Evolutionary conservation across 2,113 vertebrate genomes (phyloP), one percentile per base, ranked within the genome.

Genomic region (Platichthys flesus): DNA sequence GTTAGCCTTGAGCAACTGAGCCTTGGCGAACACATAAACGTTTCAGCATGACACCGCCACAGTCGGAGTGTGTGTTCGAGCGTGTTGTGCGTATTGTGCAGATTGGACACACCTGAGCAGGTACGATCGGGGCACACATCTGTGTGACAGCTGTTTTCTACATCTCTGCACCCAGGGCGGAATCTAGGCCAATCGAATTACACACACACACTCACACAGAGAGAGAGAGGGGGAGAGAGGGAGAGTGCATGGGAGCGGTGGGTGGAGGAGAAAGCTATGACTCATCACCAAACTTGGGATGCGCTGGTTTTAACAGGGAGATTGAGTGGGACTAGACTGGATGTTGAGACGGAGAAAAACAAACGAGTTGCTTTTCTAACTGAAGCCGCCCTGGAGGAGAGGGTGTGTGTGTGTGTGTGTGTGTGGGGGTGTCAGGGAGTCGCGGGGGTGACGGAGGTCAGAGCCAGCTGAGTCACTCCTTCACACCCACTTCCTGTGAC

Each of bases 181-280:
- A 83, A 86, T 84, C 70, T 45, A 78, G 86, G 79, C 72, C 76
- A 81, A 49, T 45, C 62, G 83, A 78, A 84, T 80, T 67, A 84
- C 31, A 63, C 54, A 58, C 47, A 51, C 15, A 51, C 47, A 49
- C 47, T 3, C 47, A 49, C 47, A 49, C 42, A 45, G 5, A 8
- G 31, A 7, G 31, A 31, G 31, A 28, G 28, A 5, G 28, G 28
- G 28, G 4, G 28, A 5, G 28, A 28, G 35, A 82, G 61, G 75
- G 74, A 81, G 90, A 79, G 89, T 58, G 76, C 60, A 79, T 73
- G 81, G 78, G 81, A 85, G 31, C 31, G 31, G 6, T 7, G 73
- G 90, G 91, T 85, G 88, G 90, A 91, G 88, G 81, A 91, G 90
- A 93, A 86, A 85, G 86, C 79, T 49, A 58, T 93, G 92, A 93